Base-by-base conservation (phyloP, 2,797 vertebrate species). In the Lindbergichthys nudifrons region DNA sequence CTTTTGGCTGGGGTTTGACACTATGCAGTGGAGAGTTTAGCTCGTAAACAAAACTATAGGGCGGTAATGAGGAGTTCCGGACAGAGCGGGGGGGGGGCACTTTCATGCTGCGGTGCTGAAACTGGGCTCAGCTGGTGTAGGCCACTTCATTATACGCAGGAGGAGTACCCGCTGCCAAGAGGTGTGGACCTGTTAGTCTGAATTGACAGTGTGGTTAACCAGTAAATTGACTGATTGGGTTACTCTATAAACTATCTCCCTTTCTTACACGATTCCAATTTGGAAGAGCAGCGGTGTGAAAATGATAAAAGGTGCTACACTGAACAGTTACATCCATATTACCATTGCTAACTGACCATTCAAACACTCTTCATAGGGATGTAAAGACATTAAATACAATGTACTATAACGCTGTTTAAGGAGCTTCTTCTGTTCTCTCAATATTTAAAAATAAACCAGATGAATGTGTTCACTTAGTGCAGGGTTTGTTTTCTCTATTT, bases 1-100 rank as follows among this genome's bases (percentile, higher is more conserved):
- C 88, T 83, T 79, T 88, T 75, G 81, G 79, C 82, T 77, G 80
- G 79, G 82, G 77, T 84, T 81, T 88, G 88, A 91, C 89, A 88
- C 79, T 70, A 46, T 70, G 82, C 42, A 58, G 80, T 18, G 73
- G 86, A 79, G 60, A 67, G 69, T 61, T 84, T 43, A 66, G 76
- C 81, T 88, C 52, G 15, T 91, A 90, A 91, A 87, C 86, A 89
- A 81, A 88, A 72, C 80, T 68, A 51, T 65, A 61, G 73, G 66
- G 75, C 73, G 73, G 65, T 87, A 89, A 89, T 85, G 79, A 89
- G 83, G 63, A 79, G 65, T 59, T 63, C 74, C 5, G 53, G 42
- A 42, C 58, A 46, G 63, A 66, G 54, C 9, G 10, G 41, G 61
- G 62, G 46, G 46, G 32, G 32, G 32, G 63, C 65, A 42, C 62